Conservation (phyloP, 2,113 vertebrate species). For the Calyptommatus sinebrachiatus region DNA sequence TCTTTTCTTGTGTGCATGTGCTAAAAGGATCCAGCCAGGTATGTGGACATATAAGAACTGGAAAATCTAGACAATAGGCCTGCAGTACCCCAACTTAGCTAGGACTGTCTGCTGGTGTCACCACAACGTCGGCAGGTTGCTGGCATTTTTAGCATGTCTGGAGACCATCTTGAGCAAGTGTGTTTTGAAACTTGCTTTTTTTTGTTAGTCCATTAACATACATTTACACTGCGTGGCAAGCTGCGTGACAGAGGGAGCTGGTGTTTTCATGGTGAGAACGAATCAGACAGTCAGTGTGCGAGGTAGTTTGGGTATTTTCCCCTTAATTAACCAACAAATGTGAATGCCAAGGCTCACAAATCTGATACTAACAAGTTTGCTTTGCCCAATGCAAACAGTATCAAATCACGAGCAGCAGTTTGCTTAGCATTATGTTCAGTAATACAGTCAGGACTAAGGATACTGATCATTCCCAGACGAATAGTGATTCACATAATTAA, state of each 20-base stretch:
- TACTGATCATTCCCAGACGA: neutral
- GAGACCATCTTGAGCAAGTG: neutral
- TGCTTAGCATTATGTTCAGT: constrained; percentile 53
- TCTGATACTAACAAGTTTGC: constrained; percentile 53
- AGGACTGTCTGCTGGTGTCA: too few species aligned
- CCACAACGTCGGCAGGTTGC: too few species aligned
- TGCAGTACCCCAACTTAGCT: too few species aligned
- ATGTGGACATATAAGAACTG: too few species aligned
- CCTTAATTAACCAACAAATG: constrained; percentile 51
- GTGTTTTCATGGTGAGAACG: constrained; percentile 16
- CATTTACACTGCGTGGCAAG: neutral
- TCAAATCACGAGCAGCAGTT: constrained; percentile 55
- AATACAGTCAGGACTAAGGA: constrained; percentile 41
- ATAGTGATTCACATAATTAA: constrained; percentile 19
- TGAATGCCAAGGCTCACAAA: constrained; percentile 60
- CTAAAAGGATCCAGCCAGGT: too few species aligned
- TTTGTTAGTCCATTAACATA: neutral
- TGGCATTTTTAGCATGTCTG: too few species aligned
- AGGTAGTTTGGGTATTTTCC: constrained; percentile 39
- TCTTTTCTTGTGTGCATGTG: too few species aligned
- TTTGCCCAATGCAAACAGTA: constrained; percentile 58
- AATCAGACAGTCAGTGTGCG: constrained; percentile 30
- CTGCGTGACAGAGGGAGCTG: neutral
- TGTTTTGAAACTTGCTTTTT: neutral
- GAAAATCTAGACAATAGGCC: too few species aligned